A percentile compares a stretch with the other conserved stretches of the same genome.
These are phyloP conservation scores for Camponotus fellah DNA, from an alignment of 2,888 invertebrate species.

Conservation along the genomic window DNA sequence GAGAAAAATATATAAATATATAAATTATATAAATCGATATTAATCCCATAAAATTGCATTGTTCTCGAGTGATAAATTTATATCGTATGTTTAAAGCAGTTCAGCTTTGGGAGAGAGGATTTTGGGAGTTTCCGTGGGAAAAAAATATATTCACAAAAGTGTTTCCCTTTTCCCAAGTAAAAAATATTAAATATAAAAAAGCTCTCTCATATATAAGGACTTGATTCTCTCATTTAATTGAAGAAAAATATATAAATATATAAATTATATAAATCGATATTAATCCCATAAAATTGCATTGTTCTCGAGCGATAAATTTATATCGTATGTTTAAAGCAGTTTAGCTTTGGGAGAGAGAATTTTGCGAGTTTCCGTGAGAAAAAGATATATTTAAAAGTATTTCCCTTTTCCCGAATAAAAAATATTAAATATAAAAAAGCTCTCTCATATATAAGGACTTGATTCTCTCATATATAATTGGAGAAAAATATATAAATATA, in stretches of 20 bases:
- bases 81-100: neutral
- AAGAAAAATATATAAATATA: too few species aligned
- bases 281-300: too few species aligned
- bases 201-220: neutral
- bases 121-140: neutral
- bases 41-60: neutral
- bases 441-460: neutral
- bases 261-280: too few species aligned
- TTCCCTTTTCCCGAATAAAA: conserved; percentile 2
- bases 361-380: neutral
- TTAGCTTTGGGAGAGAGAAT: neutral
- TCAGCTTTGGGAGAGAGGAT: neutral
- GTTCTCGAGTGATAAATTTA: neutral
- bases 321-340: too few species aligned
- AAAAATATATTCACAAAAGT: neutral
- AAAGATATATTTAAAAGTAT: neutral
- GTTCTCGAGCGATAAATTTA: too few species aligned
- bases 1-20: neutral
- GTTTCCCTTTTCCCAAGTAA: neutral
- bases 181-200: neutral
- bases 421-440: neutral
- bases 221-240: neutral
- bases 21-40: neutral
- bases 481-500: neutral
- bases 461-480: too few species aligned